Conservation (phyloP, 1,140 invertebrate genomes). For the Drosophila carrolli region DNA sequence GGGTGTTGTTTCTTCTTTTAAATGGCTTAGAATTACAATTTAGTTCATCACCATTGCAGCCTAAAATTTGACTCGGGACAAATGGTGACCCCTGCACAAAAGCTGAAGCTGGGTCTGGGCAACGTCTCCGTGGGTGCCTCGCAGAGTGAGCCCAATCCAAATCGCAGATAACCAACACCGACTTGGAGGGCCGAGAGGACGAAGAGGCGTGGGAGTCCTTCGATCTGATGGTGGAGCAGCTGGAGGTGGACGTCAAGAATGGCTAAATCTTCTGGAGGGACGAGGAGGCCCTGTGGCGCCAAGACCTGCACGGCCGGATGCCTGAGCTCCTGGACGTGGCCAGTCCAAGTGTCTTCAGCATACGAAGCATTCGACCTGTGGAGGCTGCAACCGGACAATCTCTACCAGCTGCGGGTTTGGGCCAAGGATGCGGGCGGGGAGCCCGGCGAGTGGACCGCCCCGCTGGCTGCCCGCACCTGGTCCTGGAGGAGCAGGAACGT, state of each 20-base stretch:
- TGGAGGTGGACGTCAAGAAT: slow-evolving; percentile 96
- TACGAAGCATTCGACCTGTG: no score
- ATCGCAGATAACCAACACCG: slow-evolving; percentile 16
- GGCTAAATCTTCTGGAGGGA: no score
- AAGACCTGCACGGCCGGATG: slow-evolving; percentile 92
- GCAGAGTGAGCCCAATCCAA: slow-evolving; percentile 91
- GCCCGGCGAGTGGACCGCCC: no score
- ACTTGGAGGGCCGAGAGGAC: slow-evolving; percentile 8
- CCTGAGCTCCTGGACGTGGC: slow-evolving; percentile 26
- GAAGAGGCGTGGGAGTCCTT: background rate
- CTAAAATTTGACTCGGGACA: slow-evolving; percentile 23
- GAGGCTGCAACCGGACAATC: no score
- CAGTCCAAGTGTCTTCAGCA: no score
- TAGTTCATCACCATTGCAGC: slow-evolving; percentile 1
- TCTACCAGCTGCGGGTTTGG: background rate
- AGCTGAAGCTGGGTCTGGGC: background rate
- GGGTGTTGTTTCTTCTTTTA: no score
- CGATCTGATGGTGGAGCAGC: slow-evolving; percentile 86
- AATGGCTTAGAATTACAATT: no score
- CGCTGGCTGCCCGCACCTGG: no score
- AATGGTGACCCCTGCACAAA: slow-evolving; percentile 1
- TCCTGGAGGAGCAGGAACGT: no score
- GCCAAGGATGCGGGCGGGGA: no score
- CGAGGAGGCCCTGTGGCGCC: no score
- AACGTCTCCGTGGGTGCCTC: slow-evolving; percentile 75